phyloP scores from a whole-genome alignment of 2,888 invertebrate genomes.

The Aromia moschata region DNA sequence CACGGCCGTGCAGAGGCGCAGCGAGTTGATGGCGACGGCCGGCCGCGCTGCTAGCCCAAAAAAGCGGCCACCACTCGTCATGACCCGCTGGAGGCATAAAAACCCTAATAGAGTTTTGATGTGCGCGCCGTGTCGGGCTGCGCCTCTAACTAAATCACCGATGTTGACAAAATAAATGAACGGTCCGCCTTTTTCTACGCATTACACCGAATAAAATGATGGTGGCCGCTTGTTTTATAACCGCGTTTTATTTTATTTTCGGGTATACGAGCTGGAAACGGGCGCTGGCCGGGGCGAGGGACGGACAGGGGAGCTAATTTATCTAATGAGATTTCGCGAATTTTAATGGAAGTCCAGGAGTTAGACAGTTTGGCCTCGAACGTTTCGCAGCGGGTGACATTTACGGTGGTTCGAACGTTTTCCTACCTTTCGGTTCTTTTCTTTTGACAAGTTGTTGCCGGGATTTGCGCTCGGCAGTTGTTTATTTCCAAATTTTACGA shows the following conservation, averaged over 20 bases:
- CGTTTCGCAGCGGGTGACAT: too few relatives aligned
- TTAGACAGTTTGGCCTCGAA: too few relatives aligned
- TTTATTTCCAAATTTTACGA: too few relatives aligned
- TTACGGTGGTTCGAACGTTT: too few relatives aligned
- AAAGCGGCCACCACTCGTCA: conserved; percentile 33
- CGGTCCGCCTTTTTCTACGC: conserved; percentile 44
- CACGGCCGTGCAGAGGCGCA: conserved; percentile 36
- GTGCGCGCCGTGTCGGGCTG: conserved; percentile 43
- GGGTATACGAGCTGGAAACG: conserved; percentile 9
- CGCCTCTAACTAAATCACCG: conserved; percentile 49
- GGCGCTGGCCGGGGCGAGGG: too few relatives aligned
- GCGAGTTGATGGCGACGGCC: conserved; percentile 30
- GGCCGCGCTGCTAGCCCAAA: neutral
- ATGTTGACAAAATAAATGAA: conserved; percentile 54
- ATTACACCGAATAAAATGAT: conserved; percentile 45
- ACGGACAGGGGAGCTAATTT: conserved; percentile 15
- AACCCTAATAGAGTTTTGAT: conserved; percentile 53
- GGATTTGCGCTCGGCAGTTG: too few relatives aligned
- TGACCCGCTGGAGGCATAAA: conserved; percentile 47
- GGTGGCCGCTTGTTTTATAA: conserved; percentile 50
- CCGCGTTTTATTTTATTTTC: conserved; percentile 44
- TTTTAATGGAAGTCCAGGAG: too few relatives aligned
- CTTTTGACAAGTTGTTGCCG: too few relatives aligned
- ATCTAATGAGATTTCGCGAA: conserved; percentile 17
- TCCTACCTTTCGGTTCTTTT: too few relatives aligned